Evolutionary conservation across 2,888 invertebrate genomes (phyloP).

Genomic region (Poecilus cupreus): DNA sequence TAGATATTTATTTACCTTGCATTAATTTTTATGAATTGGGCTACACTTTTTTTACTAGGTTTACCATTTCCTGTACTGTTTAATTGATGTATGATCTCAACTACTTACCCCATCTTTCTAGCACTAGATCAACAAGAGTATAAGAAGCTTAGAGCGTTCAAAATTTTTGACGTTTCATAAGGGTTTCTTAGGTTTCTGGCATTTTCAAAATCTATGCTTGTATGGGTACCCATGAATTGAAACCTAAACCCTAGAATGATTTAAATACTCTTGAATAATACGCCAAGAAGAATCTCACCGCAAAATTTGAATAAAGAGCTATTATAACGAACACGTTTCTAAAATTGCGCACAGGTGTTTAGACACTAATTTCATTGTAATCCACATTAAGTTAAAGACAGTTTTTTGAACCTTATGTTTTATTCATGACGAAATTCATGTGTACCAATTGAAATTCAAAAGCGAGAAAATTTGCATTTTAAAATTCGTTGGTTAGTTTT

Average conservation of each 20-base stretch:
- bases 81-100: too few species aligned
- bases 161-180: too few species aligned
- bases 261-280: not conserved
- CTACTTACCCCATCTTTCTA: too few species aligned
- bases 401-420: slow-evolving; percentile 31
- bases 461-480: slow-evolving; percentile 16
- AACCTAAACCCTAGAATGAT: too few species aligned
- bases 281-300: not conserved
- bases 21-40: slow-evolving; percentile 7
- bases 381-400: slow-evolving; percentile 13
- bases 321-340: slow-evolving; percentile 13
- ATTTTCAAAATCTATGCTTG: too few species aligned
- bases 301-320: slow-evolving; percentile 12
- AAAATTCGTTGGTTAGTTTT: slow-evolving; percentile 17
- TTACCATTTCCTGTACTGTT: too few species aligned
- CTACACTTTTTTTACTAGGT: not conserved
- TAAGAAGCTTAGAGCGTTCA: too few species aligned
- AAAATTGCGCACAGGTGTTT: slow-evolving; percentile 35
- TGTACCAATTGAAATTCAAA: slow-evolving; percentile 22
- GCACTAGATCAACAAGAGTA: too few species aligned
- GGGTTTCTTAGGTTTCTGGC: too few species aligned
- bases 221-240: too few species aligned
- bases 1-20: not conserved
- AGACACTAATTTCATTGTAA: slow-evolving; percentile 16
- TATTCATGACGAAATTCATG: slow-evolving; percentile 13